Evolutionary conservation across 2,888 invertebrate species (phyloP).

Genomic region (Hemistola chrysoprasaria): DNA sequence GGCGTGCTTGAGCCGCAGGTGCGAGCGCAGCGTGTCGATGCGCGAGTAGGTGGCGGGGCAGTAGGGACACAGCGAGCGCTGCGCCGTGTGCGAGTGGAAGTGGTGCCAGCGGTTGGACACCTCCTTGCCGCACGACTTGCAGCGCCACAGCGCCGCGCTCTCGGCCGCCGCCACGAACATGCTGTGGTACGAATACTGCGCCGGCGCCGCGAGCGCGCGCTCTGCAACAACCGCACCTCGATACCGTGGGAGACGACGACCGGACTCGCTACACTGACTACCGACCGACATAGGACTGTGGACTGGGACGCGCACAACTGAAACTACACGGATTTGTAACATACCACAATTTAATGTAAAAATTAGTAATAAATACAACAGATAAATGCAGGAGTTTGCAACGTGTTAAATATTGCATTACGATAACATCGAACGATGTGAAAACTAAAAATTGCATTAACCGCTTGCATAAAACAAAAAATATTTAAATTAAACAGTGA

Average conservation of each 20-base stretch:
- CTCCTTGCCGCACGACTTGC: slow-evolving; percentile 92
- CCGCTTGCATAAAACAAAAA: slow-evolving; percentile 79
- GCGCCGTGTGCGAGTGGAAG: slow-evolving; percentile 91
- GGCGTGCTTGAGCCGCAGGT: slow-evolving; percentile 89
- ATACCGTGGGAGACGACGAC: slow-evolving; percentile 5
- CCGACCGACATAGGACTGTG: slow-evolving; percentile 36
- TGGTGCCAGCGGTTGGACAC: slow-evolving; percentile 95
- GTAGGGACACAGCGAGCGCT: slow-evolving; percentile 91
- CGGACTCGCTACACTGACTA: slow-evolving; percentile 12
- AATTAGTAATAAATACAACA: slow-evolving; percentile 87
- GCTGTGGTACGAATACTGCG: slow-evolving; percentile 89
- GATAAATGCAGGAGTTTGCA: slow-evolving; percentile 86
- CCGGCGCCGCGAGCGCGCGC: slow-evolving; percentile 36
- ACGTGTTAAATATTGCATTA: slow-evolving; percentile 81
- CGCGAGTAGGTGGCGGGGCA: slow-evolving; percentile 94
- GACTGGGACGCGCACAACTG: slow-evolving; percentile 70
- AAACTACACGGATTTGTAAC: slow-evolving; percentile 83
- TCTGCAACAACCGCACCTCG: slow-evolving; percentile 24
- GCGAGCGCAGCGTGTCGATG: slow-evolving; percentile 92
- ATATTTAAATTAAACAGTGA: slow-evolving; percentile 79
- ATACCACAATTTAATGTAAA: slow-evolving; percentile 88
- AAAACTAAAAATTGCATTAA: slow-evolving; percentile 81
- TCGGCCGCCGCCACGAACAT: slow-evolving; percentile 90
- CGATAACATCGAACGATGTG: slow-evolving; percentile 82
- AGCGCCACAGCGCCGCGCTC: slow-evolving; percentile 89